Base-by-base conservation (phyloP, 2,113 vertebrate species). In the Hemiscyllium ocellatum region DNA sequence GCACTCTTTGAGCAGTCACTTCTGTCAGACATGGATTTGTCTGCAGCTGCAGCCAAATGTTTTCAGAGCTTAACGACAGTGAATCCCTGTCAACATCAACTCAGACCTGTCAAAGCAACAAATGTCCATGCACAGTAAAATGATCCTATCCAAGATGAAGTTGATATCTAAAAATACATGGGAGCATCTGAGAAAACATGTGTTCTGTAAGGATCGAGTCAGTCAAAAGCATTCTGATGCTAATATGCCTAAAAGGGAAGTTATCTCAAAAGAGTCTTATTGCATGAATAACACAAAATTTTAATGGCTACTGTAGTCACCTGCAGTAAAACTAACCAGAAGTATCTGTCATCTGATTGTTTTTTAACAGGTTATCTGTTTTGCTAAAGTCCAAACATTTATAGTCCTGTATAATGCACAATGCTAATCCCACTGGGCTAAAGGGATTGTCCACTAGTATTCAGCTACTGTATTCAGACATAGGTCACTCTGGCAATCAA, bases 131-230 rank as follows among this genome's bases (percentile, higher is more conserved):
- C 33, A 17, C 33, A 93, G 89, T 66, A 93, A 93, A 93, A 93
- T 68, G 61, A 93, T 93, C 89, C 89, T 8, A 10, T 37, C 33
- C 89, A 68, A 61, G 29, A 66, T 93, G 89, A 93, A 93, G 65
- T 19, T 37, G 61, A n/a, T 66, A 66, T 37, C 89, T 93, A 66
- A 93, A 93, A 66, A 93, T 93, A 93, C 4, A 68, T 24, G 56
- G 89, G 33, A 66, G 89, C 89, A 93, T 93, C 89, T 93, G 89
- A 93, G 89, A 93, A 93, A 93, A 93, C 89, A 93, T 37, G 33
- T 20, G 61, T 37, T 66, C 61, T 22, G 61, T n/a, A 22, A 17
- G 52, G 56, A 61, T 90, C 52, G 61, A 29, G 87, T 33, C 87
- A 52, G 87, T 13, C 4, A 90, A 56, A 12, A 90, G 61, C 7